Conservation (phyloP, 2,888 invertebrate species). For the Lasioglossum pauxillum region DNA sequence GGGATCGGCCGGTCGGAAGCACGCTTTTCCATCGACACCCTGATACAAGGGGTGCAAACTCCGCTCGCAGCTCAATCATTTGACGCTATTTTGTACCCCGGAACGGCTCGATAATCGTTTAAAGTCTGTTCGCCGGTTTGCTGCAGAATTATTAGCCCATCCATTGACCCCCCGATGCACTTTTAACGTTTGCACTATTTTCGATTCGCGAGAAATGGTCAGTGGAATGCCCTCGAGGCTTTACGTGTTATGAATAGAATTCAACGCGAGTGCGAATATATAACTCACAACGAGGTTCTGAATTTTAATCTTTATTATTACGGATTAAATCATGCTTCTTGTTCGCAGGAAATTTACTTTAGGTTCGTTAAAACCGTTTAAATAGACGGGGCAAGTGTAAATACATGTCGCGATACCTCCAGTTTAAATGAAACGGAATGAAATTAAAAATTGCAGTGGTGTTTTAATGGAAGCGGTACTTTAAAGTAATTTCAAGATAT, state of each 20-base stretch:
- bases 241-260: no score
- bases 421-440: background rate
- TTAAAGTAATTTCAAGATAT: background rate
- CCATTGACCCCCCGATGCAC: background rate
- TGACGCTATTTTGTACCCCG: slow-evolving; percentile 2
- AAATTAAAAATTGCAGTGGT: background rate
- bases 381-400: background rate
- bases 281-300: background rate
- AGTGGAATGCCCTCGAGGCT: no score
- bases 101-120: background rate
- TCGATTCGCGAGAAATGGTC: background rate
- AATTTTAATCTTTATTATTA: background rate
- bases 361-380: background rate
- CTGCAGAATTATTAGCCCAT: background rate
- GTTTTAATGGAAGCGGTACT: background rate
- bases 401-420: background rate
- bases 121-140: background rate
- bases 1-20: slow-evolving; percentile 40
- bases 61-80: slow-evolving; percentile 1
- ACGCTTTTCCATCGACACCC: slow-evolving; percentile 39
- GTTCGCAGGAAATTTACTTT: background rate
- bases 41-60: background rate
- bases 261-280: no score
- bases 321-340: background rate
- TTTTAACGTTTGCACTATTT: background rate